phyloP scores from a whole-genome alignment of 2,113 vertebrate species.

The human (Homo sapiens) region GRCh38 chr5:119388001-119388500 shows the following conservation, averaged over 20 bases:
- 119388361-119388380: not conserved
- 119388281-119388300: not conserved
- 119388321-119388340: constrained; percentile 42
- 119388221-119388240: not conserved
- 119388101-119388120: not conserved
- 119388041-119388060: not conserved
- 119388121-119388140: not conserved
- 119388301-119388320: constrained; percentile 14
- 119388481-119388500: too few relatives aligned
- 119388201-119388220: not conserved
- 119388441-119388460: not conserved
- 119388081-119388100: not conserved
- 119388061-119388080: not conserved
- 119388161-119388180: not conserved
- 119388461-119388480: rapidly evolving
- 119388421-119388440: not conserved
- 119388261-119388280: not conserved
- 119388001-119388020: not conserved
- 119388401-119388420: not conserved
- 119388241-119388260: not conserved
- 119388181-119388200: not conserved
- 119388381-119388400: not conserved
- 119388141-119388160: not conserved
- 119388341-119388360: not conserved
- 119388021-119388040: not conserved